Evolutionary conservation across 2,888 invertebrate species (phyloP).

Genomic region (Eremobia ochroleuca): DNA sequence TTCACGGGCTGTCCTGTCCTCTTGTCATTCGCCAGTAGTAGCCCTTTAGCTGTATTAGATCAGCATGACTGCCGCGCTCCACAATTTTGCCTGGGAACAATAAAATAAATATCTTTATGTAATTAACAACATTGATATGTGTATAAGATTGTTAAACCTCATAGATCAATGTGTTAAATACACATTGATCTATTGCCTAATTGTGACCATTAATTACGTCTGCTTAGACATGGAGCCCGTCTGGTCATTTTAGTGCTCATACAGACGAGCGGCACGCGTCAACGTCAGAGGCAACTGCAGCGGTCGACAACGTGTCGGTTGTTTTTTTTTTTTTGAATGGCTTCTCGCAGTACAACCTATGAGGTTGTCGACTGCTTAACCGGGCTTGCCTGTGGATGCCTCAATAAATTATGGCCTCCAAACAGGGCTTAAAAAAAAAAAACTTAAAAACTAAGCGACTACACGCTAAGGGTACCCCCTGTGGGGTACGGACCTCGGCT

Average conservation of each 20-base stretch:
- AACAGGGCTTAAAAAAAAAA: no score
- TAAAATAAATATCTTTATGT: neutral
- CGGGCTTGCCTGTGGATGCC: no score
- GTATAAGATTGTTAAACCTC: neutral
- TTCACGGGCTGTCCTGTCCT: slow-evolving; percentile 78
- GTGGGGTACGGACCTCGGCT: no score
- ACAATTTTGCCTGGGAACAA: slow-evolving; percentile 91
- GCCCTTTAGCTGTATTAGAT: slow-evolving; percentile 92
- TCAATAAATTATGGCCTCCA: no score
- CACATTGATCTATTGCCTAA: neutral
- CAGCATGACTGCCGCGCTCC: slow-evolving; percentile 94
- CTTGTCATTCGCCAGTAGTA: slow-evolving; percentile 92
- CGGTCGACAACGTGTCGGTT: no score
- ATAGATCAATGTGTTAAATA: no score
- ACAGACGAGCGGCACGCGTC: neutral
- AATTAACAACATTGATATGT: neutral
- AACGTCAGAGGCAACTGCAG: no score
- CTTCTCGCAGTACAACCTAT: no score
- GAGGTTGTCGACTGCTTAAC: no score
- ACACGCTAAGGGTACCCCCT: no score
- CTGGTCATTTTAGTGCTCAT: neutral
- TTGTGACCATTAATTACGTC: neutral
- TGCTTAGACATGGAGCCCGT: neutral
- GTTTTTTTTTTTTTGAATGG: no score
- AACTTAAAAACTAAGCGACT: no score